Base-by-base conservation (phyloP, 2,888 invertebrate species). In the Cheilosia grossa region DNA sequence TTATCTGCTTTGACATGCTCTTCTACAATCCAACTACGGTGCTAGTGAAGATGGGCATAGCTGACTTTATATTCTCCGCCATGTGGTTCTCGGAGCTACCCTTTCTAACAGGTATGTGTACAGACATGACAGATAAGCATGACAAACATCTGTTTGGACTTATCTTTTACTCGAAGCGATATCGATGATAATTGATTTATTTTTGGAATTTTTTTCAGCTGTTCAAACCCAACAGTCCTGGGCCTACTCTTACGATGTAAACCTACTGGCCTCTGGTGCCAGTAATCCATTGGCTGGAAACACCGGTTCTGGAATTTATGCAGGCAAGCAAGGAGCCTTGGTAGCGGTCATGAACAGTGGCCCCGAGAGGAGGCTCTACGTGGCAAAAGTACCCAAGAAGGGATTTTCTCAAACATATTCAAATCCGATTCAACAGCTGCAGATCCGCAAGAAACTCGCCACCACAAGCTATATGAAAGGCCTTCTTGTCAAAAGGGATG, bases 61-160 rank as follows among this genome's bases (percentile, higher is more conserved):
- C 87, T 6, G 89, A 92, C 77, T 89, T 92, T 63, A 86, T 88
- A 92, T 95, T n/a, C 89, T 93, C 96, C 0, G 94, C 95, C 0
- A 95, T 96, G 91, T 98, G 97, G 97, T 95, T 95, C 88, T 96
- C 97, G 0, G 95, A 96, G 89, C 90, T 96, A 77, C 98, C 98
- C 0, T 96, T 95, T 89, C 91, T 96, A 63, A 95, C 95, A 87
- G 95, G 91, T 82, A 5, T 7, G 40, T 72, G 19, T 4, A 56
- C 2, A 2, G 17, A 1, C 17, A 4, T 33, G 9, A 7, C 7
- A 5, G 4, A 17, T 4, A n/a, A n/a, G n/a, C n/a, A n/a, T n/a
- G n/a, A n/a, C n/a, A n/a, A n/a, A n/a, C n/a, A 10, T 0, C 17
- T 17, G 17, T 30, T 7, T n/a, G 4, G 13, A 1, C 15, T 33